Evolutionary conservation across 2,888 invertebrate species (phyloP), one percentile per base, ranked within the genome.

Genomic region (Electrophaes corylata): DNA sequence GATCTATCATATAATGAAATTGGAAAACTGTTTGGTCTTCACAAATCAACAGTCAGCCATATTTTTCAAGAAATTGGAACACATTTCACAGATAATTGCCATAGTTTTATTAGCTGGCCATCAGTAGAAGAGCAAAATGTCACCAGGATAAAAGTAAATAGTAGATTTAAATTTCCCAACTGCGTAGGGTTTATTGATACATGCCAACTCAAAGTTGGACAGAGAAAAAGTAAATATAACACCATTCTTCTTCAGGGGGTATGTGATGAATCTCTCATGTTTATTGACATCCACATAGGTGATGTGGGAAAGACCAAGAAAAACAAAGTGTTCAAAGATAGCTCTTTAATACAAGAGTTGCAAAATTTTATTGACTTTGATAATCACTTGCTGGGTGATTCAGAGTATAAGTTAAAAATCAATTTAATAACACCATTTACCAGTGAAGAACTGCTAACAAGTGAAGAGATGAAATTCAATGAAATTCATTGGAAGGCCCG

Each of bases 381-480:
- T 55, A 89, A 88, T 67, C 91, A 91, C 61, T 81, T 91, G 59
- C 70, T 91, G 47, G 91, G 89, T 12, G 84, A 86, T 65, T 77
- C 83, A 26, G 83, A 87, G 48, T 91, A 90, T 68, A 90, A 81
- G 66, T 71, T 91, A 39, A 72, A 71, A 61, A 86, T 81, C 50
- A 88, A 88, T 70, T 70, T 91, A 54, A 83, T 91, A 4, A 90
- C 86, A 52, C 90, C 91, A 40, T 91, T 83, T 72, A 78, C 83
- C 16, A 83, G 81, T 73, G 87, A 88, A 60, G 88, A 90, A 60
- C 59, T 88, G 41, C 67, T 90, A 45, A 88, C 89, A 35, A 81
- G 75, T 70, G 91, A 91, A 70, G 91, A 91, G 68, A 88, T 88
- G 81, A 91, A 86, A 67, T 91, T 88, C 63, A 91, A 91, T 79